A percentile compares a stretch with the other conserved stretches of the same genome.
phyloP scores from a whole-genome alignment of 2,888 invertebrate genomes.

The Aleiodes testaceus region DNA sequence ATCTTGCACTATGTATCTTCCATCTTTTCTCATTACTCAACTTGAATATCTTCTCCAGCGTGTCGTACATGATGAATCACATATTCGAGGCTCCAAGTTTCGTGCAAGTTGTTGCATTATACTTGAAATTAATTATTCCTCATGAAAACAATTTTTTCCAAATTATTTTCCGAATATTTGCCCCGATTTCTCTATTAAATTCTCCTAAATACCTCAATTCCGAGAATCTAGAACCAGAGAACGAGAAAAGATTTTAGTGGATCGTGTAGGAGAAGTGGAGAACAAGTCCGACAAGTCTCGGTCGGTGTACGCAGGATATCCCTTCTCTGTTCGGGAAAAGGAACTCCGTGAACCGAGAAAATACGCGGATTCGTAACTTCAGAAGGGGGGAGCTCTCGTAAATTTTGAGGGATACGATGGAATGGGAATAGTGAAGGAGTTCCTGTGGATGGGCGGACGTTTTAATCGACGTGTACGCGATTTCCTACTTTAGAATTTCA shows the following conservation, averaged over 20 bases:
- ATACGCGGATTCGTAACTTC: conserved; percentile 30
- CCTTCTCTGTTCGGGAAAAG: conserved; percentile 32
- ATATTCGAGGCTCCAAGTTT: too few species aligned
- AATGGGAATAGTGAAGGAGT: conserved; percentile 2
- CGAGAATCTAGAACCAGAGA: too few species aligned
- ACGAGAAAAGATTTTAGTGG: conserved; percentile 12
- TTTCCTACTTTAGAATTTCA: conserved; percentile 2
- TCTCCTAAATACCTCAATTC: background rate
- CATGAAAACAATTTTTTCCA: too few species aligned
- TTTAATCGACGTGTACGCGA: conserved; percentile 61
- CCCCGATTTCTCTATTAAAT: background rate
- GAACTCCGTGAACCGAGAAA: conserved; percentile 36
- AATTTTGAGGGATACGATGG: background rate
- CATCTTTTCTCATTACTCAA: too few species aligned
- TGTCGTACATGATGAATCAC: too few species aligned
- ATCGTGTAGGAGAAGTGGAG: conserved; percentile 28
- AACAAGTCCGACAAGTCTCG: conserved; percentile 35
- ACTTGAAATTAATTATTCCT: too few species aligned
- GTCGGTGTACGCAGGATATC: conserved; percentile 36
- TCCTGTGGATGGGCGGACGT: conserved; percentile 46
- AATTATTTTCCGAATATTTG: too few species aligned
- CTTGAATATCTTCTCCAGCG: too few species aligned
- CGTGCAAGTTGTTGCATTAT: too few species aligned
- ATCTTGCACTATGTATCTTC: too few species aligned
- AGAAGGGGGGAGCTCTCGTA: conserved; percentile 31